phyloP scores from a whole-genome alignment of 2,113 vertebrate genomes.

The Psittacula cyanocephala region DNA sequence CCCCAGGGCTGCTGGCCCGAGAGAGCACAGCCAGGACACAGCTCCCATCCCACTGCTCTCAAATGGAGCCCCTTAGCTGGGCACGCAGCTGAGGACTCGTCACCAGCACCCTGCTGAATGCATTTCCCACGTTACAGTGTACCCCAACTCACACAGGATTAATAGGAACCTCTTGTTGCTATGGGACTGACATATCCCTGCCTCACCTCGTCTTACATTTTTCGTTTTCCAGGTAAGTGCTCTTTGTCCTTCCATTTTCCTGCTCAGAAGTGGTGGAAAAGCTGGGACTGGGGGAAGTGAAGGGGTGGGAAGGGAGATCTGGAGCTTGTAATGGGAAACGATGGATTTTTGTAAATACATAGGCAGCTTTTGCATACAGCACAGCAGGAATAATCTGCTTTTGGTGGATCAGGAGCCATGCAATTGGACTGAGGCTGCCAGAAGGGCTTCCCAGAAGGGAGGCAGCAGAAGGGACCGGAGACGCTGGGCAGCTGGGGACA shows the following conservation, averaged over 20 bases:
- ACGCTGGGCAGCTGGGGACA: rapidly evolving
- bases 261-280: neutral
- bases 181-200: neutral
- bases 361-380: neutral
- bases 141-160: neutral
- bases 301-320: neutral
- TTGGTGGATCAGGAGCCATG: neutral
- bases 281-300: neutral
- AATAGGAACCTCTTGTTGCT: neutral
- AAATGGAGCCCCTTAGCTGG: neutral
- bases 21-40: neutral
- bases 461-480: neutral
- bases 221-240: neutral
- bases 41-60: neutral
- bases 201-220: neutral
- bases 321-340: neutral
- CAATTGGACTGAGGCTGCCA: neutral
- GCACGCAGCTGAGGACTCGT: neutral
- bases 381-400: constrained; percentile 7
- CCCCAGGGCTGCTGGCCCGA: neutral
- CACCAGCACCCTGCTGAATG: neutral
- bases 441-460: neutral
- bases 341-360: neutral
- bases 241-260: neutral
- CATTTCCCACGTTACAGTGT: neutral